Evolutionary conservation across 2,888 invertebrate species (phyloP), one percentile per base, ranked within the genome.

Genomic region (Diarsia rubi): DNA sequence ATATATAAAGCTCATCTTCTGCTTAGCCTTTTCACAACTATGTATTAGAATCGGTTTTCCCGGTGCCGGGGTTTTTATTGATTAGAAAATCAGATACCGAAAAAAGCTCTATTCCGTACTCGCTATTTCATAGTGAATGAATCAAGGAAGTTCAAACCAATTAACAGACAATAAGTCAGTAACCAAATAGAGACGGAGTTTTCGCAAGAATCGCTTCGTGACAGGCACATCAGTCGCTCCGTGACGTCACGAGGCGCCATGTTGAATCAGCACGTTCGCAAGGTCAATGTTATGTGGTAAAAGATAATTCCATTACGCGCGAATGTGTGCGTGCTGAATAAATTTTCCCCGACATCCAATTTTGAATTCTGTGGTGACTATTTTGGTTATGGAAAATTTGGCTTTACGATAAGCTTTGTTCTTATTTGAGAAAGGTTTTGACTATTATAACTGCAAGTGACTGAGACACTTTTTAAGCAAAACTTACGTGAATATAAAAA

Each of bases 201-300:
- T 82, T 85, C 70, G 71, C 62, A 70, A 69, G 85, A 82, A 71
- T 54, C 77, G 57, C 44, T 68, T 78, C 87, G 84, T 90, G 87
- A 88, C 83, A 80, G 86, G 71, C 83, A 79, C 65, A 89, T 90
- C 84, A 87, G 88, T 88, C 86, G 84, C 65, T 60, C 31, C 45
- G 75, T 87, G 76, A 85, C 86, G 88, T 86, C 85, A 88, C 78
- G 68, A 67, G 78, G 81, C 85, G 87, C 88, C 89, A 88, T 88
- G 84, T 87, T 90, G 88, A 87, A 81, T 87, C 85, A 86, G 81
- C 82, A 84, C 84, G 79, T 81, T 87, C 83, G 80, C 94, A 94
- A 94, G 94, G 93, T 87, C 94, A 92, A 88, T 91, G 89, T 86
- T 88, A 90, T 89, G 80, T 79, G 68, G 84, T 71, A 75, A 69